Conservation (phyloP, 2,888 invertebrate species). For the Cistogaster globosa region DNA sequence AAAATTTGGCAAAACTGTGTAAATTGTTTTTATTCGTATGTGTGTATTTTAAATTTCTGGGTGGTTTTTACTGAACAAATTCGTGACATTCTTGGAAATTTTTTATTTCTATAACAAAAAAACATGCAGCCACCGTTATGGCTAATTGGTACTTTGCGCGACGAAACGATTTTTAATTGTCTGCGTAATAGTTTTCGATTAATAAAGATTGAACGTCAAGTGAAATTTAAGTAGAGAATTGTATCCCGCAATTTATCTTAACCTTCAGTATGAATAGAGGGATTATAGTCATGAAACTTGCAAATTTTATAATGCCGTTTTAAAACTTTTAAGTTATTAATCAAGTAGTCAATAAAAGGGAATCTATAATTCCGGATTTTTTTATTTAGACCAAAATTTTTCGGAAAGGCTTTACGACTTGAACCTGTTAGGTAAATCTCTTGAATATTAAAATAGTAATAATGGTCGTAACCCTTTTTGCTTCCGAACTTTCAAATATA, state of each 20-base stretch:
- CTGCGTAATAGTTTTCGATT: conserved; percentile 4
- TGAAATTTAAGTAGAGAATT: conserved; percentile 8
- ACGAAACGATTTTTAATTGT: conserved; percentile 13
- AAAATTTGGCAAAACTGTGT: conserved; percentile 28
- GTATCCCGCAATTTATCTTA: background rate
- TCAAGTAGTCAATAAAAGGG: too few relatives aligned
- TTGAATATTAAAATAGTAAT: too few relatives aligned
- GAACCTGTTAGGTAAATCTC: too few relatives aligned
- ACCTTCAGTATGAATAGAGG: background rate
- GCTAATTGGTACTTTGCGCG: conserved; percentile 32
- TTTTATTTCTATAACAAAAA: conserved; percentile 4
- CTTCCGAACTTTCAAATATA: too few relatives aligned
- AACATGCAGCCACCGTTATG: background rate
- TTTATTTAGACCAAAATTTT: too few relatives aligned
- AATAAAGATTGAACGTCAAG: conserved; percentile 31
- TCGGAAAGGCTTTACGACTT: too few relatives aligned
- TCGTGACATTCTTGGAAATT: conserved; percentile 44
- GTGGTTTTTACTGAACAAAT: conserved; percentile 8
- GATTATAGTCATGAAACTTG: too few relatives aligned
- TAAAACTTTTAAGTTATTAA: background rate
- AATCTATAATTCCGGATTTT: too few relatives aligned
- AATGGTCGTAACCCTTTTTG: too few relatives aligned
- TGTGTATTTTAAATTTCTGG: conserved; percentile 23
- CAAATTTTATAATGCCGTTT: background rate
- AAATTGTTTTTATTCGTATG: conserved; percentile 31